Base-by-base conservation (phyloP, 2,113 vertebrate species). In the Danio rerio region DNA sequence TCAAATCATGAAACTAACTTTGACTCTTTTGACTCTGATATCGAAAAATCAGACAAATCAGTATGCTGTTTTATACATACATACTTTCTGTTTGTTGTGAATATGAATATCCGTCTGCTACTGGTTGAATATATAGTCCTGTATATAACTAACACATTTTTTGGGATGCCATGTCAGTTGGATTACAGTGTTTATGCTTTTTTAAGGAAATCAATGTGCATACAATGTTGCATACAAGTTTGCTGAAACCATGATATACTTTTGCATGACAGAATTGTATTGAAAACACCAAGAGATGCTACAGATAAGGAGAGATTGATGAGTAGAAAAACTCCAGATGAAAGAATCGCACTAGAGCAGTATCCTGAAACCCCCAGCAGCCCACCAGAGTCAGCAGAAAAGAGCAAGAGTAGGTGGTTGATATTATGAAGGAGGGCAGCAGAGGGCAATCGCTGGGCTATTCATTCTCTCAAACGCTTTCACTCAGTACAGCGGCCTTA, bases 351-450 rank as follows among this genome's bases (percentile, higher is more conserved):
- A 7, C 45, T 16, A 5, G 55, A 76, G 43, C 43, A 21, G 42
- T 61, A 42, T 77, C 74, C 74, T 40, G 18, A 15, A 77, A 50
- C 42, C 43, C 70, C 55, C 43, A 47, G 40, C 20, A 50, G 45
- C 74, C 74, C 74, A 77, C 74, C 74, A 62, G 74, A 77, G 58
- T 77, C 74, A 77, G 74, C 58, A 62, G 74, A 62, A 59, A 59
- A 62, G 58, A 62, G 58, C 58, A 21, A 18, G 72, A 45, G 74
- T 77, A 62, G 74, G 74, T 77, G 74, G 58, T 62, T 62, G 68
- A 77, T 31, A 62, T 61, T 62, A 77, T 62, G 20, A 77, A 62
- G 74, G 58, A 77, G 45, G 74, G 73, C 73, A 75, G 73, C 55
- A 75, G 73, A 75, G 73, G 73, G 74, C 74, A 77, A 77, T 13